These are phyloP conservation scores for Drosophila monieri DNA, from an alignment of 2,888 invertebrate species.

Conservation along the genomic window DNA sequence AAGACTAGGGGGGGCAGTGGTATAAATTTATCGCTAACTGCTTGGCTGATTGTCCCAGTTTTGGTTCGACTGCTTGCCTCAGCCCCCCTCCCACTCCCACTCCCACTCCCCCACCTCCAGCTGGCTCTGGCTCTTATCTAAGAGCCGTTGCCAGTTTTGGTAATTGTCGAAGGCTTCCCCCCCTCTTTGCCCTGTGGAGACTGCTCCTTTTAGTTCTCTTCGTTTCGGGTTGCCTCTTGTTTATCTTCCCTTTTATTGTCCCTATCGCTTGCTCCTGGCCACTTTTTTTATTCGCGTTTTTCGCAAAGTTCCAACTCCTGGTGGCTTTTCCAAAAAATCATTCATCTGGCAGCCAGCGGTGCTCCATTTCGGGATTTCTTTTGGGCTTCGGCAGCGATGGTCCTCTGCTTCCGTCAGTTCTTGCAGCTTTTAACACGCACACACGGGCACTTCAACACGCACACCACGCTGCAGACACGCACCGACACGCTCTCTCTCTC, in stretches of 20 bases:
- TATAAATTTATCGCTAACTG: constrained; percentile 38
- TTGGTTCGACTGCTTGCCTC: constrained; percentile 20
- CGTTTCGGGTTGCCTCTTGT: no score
- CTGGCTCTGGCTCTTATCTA: constrained; percentile 32
- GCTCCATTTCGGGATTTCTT: constrained; percentile 18
- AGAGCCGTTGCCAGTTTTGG: constrained; percentile 30
- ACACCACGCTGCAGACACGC: constrained; percentile 36
- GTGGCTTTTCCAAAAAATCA: not conserved
- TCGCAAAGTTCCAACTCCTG: constrained; percentile 7
- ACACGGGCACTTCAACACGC: constrained; percentile 62
- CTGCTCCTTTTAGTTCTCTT: not conserved
- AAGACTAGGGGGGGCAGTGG: not conserved
- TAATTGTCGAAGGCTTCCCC: constrained; percentile 17
- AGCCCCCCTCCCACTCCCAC: not conserved
- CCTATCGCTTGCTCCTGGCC: not conserved
- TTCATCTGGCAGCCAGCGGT: not conserved
- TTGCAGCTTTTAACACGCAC: constrained; percentile 74
- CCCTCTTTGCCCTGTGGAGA: not conserved
- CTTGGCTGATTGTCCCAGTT: constrained; percentile 38
- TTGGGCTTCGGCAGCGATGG: constrained; percentile 12
- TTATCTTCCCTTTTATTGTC: not conserved
- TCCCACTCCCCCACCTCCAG: not conserved
- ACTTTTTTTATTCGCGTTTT: not conserved
- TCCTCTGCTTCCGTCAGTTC: constrained; percentile 38
- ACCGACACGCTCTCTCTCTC: not conserved